Evolutionary conservation across 2,888 invertebrate species (phyloP).

Genomic region (Drosophila hamatofila): DNA sequence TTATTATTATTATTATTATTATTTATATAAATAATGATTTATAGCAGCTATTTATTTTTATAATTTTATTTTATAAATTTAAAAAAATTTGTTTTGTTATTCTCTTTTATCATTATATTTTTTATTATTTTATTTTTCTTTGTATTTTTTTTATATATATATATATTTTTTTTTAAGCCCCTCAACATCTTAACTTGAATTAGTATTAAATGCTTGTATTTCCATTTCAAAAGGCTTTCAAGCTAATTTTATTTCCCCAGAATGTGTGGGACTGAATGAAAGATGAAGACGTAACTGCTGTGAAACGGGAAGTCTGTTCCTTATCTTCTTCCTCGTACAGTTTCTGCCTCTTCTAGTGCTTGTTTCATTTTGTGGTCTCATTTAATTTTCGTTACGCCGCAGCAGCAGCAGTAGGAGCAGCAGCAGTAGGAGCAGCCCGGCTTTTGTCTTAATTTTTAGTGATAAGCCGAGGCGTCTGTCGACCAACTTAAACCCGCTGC

Average conservation of each 20-base stretch:
- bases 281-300: conserved; percentile 18
- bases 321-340: neutral
- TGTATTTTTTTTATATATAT: neutral
- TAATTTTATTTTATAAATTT: no score
- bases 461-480: conserved; percentile 61
- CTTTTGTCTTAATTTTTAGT: conserved; percentile 76
- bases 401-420: conserved; percentile 1
- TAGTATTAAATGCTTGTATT: neutral
- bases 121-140: neutral
- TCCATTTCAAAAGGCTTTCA: neutral
- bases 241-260: neutral
- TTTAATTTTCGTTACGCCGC: conserved; percentile 60
- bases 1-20: no score
- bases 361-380: conserved; percentile 57
- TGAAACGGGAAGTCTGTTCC: neutral
- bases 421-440: conserved; percentile 13
- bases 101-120: neutral
- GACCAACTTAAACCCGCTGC: conserved; percentile 15
- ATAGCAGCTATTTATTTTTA: no score
- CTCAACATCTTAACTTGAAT: neutral
- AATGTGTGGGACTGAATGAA: conserved; percentile 8
- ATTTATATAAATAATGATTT: no score
- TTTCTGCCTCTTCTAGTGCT: conserved; percentile 9
- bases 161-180: neutral
- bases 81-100: no score